Evolutionary conservation across 1,140 invertebrate species (phyloP), one percentile per base, ranked within the genome.

Genomic region (Trialeurodes vaporariorum): DNA sequence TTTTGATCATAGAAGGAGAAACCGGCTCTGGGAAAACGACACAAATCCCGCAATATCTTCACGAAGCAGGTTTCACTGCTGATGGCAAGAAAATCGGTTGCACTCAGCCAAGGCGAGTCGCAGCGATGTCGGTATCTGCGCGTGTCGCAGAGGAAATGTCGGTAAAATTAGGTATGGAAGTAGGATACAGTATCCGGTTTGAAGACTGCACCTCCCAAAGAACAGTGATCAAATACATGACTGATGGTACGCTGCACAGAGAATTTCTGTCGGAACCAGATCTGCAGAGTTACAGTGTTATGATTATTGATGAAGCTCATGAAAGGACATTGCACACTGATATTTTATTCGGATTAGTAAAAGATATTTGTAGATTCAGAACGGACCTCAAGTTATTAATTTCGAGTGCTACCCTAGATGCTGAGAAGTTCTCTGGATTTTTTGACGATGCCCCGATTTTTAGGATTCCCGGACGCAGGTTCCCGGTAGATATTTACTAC

Each of bases 231-330:
- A 99, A 99, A 80, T 99, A 99, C 74, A 98, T 99, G 96, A 99
- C 98, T 59, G 98, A 99, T 81, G 98, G 98, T 76, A 99, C 98
- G 75, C 78, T 99, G 61, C 88, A 99, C 63, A 82, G 97, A 75
- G 98, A 99, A 81, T 99, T 98, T 79, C 82, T 99, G 1, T 92
- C 92, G 67, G 97, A 99, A 79, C 96, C 96, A 0, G 96, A 98
- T 82, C 81, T 99, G 25, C 64, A 59, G 23, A 66, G 67, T 13
- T 81, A 67, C 71, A 96, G 92, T 82, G 96, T 98, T 0, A 93
- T 99, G 87, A 99, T 99, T 69, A 97, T 99, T 76, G 97, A 99
- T 77, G 98, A 99, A 83, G 98, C 98, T 73, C 98, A 99, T 79
- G 98, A 99, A 77, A 80, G 97, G 61, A 99, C 97, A 0, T 82